Evolutionary conservation across 1,140 invertebrate species (phyloP), one percentile per base, ranked within the genome.

Genomic region (Phymorhynchus buccinoides): DNA sequence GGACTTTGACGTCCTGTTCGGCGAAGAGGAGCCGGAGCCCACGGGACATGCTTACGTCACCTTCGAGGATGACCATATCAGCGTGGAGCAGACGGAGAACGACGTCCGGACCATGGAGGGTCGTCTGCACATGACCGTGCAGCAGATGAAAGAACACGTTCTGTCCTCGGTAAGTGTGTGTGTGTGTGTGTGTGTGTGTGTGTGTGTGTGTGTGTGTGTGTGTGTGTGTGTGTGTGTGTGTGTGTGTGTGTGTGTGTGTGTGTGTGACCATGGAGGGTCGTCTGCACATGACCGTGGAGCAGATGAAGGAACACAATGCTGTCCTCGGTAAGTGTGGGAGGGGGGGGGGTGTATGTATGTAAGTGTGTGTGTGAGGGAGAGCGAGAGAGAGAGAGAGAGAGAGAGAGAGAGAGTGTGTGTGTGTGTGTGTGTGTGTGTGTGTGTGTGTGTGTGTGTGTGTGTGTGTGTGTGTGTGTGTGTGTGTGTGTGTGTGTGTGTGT

Each of bases 31-130:
- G 22, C 56, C 56, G 12, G 56, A 62, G 56, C 14, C 56, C 0
- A 62, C 1, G 12, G 56, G 56, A 87, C 87, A 91, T 68, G 80
- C 88, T 35, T 93, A 91, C 83, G 91, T 92, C 30, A 85, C 87
- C 39, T 92, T 92, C 87, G 88, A 90, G 16, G 90, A 92, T 79
- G 91, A 92, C 73, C 91, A 91, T 41, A 86, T 88, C 9, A 92
- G 89, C 85, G 93, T 93, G 44, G 90, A 90, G 77, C 91, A 92
- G 85, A 93, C 92, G 68, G 91, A 93, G 84, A 89, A 88, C n/a
- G 92, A 92, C 85, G 86, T 93, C 9, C 89, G 89, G 48, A 90
- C 92, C 73, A 87, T 93, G 82, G 92, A 93, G 84, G 91, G 90
- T 1, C 56, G 56, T 4, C 56, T 62, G 56, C 56, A 22, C 4